phyloP scores from a whole-genome alignment of 2,797 vertebrate genomes.

The Eulemur rubriventer region DNA sequence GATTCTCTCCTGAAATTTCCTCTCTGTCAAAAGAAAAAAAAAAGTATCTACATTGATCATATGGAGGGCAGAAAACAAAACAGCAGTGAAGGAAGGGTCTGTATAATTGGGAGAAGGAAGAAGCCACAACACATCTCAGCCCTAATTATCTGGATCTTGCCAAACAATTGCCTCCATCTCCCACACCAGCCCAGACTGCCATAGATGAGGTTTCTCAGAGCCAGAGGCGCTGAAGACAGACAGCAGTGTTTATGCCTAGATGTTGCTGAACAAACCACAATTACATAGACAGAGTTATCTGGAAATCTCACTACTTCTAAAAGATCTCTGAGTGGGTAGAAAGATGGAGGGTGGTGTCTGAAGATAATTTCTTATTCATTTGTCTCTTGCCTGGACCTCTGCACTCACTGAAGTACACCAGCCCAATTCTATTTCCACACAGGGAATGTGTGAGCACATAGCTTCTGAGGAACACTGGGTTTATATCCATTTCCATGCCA shows the following conservation, averaged over 20 bases:
- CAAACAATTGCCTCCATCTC: slow-evolving; percentile 75
- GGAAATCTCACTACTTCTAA: slow-evolving; percentile 76
- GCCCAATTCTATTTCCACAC: slow-evolving; percentile 8
- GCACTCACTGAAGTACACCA: slow-evolving; percentile 1
- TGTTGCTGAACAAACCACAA: slow-evolving; percentile 75
- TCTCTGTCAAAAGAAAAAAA: not conserved
- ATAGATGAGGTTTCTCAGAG: slow-evolving; percentile 71
- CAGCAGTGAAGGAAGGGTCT: slow-evolving; percentile 46
- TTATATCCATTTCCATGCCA: slow-evolving; percentile 1
- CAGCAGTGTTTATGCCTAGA: slow-evolving; percentile 77
- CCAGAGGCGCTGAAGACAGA: slow-evolving; percentile 78
- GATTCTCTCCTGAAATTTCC: slow-evolving; percentile 28
- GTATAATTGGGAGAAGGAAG: slow-evolving; percentile 63
- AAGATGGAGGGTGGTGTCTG: slow-evolving; percentile 70
- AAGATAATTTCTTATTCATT: slow-evolving; percentile 69
- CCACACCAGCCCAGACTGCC: slow-evolving; percentile 66
- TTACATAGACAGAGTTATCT: slow-evolving; percentile 79
- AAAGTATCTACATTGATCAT: not conserved
- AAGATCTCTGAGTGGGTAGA: slow-evolving; percentile 72
- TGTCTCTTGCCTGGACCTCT: slow-evolving; percentile 61
- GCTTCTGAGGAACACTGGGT: slow-evolving; percentile 12
- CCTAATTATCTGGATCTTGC: slow-evolving; percentile 76
- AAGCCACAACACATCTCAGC: slow-evolving; percentile 69
- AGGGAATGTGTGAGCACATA: not conserved
- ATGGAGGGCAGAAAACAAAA: not conserved